Conservation (phyloP, 2,113 vertebrate genomes). For the Cygnus atratus region DNA sequence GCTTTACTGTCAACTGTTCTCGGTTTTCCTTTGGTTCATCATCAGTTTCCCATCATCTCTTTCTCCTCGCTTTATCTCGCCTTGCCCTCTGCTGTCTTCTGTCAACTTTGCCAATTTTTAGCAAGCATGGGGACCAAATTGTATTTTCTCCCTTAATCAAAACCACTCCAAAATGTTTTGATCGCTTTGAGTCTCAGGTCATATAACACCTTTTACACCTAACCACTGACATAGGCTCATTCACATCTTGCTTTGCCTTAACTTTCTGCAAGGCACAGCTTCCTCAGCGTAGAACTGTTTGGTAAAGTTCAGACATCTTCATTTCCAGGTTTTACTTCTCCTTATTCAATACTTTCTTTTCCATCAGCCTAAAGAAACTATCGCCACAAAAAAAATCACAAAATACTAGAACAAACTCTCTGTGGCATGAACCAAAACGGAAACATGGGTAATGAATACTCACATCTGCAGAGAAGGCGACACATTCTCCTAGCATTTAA, state of each 20-base stretch:
- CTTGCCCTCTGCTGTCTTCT: fast-evolving
- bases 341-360: background rate
- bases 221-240: background rate
- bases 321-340: background rate
- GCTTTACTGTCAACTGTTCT: background rate
- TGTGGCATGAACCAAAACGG: background rate
- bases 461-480: background rate
- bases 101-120: background rate
- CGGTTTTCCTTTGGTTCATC: background rate
- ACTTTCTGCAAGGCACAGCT: background rate
- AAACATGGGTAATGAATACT: background rate
- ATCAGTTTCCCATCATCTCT: background rate
- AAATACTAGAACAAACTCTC: background rate
- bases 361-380: background rate
- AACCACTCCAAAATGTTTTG: background rate
- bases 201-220: background rate
- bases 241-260: background rate
- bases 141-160: background rate
- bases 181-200: background rate
- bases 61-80: background rate
- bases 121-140: background rate
- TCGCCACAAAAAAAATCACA: background rate
- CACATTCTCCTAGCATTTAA: background rate
- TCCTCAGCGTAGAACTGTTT: background rate
- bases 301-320: background rate